phyloP scores from a whole-genome alignment of 2,113 vertebrate species.

The Butastur rufipennis region DNA sequence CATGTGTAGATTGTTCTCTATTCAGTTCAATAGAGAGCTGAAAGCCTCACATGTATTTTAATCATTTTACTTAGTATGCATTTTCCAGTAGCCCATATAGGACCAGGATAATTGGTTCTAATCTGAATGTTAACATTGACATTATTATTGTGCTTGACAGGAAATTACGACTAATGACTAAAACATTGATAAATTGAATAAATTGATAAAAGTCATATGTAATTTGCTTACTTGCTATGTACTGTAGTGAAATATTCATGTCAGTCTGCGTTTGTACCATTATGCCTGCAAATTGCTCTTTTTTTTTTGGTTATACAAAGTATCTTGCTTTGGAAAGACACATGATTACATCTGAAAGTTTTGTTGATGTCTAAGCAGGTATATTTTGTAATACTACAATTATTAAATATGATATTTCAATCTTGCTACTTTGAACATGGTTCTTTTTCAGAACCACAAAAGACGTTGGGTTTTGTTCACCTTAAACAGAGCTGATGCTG shows the following conservation, averaged over 20 bases:
- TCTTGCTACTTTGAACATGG: background rate
- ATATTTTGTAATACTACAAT: background rate
- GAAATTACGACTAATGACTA: background rate
- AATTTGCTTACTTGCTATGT: background rate
- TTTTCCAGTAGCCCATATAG: background rate
- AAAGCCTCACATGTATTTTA: background rate
- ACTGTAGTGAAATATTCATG: background rate
- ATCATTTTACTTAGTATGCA: background rate
- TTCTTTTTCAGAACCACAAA: background rate
- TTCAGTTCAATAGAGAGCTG: background rate
- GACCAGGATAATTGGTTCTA: background rate
- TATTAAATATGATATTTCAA: background rate
- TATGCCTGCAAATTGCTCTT: background rate
- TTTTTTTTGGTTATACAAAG: background rate
- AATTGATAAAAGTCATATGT: background rate
- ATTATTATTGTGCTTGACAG: background rate
- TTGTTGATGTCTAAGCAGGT: background rate
- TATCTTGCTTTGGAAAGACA: background rate
- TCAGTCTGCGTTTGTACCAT: background rate
- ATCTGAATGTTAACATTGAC: background rate
- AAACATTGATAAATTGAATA: slow-evolving; percentile 1
- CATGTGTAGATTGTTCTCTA: background rate
- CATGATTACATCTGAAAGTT: background rate
- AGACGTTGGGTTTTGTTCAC: background rate
- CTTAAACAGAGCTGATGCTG: background rate